Conservation (phyloP, 2,113 vertebrate species). For the Corythoichthys intestinalis region DNA sequence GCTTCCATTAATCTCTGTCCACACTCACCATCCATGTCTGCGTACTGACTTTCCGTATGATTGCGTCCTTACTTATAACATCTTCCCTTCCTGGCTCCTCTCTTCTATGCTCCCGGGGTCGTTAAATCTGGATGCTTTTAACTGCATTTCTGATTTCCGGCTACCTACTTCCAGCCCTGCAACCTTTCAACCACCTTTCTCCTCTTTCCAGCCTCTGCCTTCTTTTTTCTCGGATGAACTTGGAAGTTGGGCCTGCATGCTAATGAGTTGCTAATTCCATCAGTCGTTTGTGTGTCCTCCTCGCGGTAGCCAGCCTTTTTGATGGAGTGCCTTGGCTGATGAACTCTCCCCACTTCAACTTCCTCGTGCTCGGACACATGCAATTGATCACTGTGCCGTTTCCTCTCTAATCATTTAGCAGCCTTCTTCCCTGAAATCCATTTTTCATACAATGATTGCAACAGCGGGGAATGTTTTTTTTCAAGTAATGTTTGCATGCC, state of each 20-base stretch:
- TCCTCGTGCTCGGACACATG: constrained; percentile 39
- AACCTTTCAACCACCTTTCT: neutral
- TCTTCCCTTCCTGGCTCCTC: constrained; percentile 11
- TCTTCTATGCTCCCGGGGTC: constrained; percentile 17
- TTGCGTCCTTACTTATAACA: constrained; percentile 4
- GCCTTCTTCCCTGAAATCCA: constrained; percentile 8
- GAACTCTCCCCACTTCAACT: constrained; percentile 51
- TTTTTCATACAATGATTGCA: constrained; percentile 16
- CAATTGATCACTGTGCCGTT: constrained; percentile 41
- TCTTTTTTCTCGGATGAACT: constrained; percentile 39
- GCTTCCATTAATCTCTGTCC: constrained; percentile 42
- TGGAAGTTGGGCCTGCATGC: constrained; percentile 49
- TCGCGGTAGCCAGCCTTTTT: constrained; percentile 38
- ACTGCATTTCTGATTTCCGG: constrained; percentile 16
- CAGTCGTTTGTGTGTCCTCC: constrained; percentile 35
- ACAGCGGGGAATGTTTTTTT: constrained; percentile 5
- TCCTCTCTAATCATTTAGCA: constrained; percentile 23
- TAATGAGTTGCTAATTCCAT: constrained; percentile 69
- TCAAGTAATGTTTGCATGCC: constrained; percentile 2
- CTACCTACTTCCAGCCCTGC: constrained; percentile 1
- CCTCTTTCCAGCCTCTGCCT: constrained; percentile 7
- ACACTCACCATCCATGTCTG: constrained; percentile 27
- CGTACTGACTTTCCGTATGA: constrained; percentile 40
- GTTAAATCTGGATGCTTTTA: neutral
- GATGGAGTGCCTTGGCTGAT: constrained; percentile 49